Percentiles rank a stretch among this genome's conserved stretches.
Evolutionary conservation across 2,888 invertebrate species (phyloP).

Genomic region (Pedicia rivosa): DNA sequence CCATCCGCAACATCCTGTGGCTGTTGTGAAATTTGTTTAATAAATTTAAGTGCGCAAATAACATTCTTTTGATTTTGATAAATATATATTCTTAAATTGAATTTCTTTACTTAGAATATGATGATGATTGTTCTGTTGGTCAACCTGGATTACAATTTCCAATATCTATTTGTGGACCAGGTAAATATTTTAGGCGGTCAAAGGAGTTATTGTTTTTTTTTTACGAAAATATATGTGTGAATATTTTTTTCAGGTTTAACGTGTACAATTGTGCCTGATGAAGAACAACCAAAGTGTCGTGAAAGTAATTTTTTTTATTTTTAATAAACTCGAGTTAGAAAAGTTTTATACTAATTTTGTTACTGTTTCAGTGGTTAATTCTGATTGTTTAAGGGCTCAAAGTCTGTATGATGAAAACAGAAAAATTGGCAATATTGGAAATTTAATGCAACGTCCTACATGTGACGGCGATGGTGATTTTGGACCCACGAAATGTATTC

Average conservation of each 20-base stretch:
- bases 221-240: conserved; percentile 22
- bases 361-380: conserved; percentile 12
- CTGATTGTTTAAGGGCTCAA: conserved; percentile 13
- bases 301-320: conserved; percentile 30
- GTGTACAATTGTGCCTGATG: conserved; percentile 8
- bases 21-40: conserved; percentile 44
- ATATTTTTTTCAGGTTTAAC: too few species aligned
- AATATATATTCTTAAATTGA: conserved; percentile 1
- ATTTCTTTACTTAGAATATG: conserved; percentile 29
- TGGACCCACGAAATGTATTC: conserved; percentile 40
- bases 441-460: conserved; percentile 36
- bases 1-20: conserved; percentile 43
- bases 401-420: conserved; percentile 34
- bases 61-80: neutral
- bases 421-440: conserved; percentile 33
- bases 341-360: conserved; percentile 4
- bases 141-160: conserved; percentile 36
- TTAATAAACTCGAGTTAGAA: neutral
- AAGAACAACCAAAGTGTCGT: conserved; percentile 27
- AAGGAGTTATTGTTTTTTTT: too few species aligned
- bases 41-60: conserved; percentile 37
- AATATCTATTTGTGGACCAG: conserved; percentile 41
- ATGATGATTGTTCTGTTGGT: conserved; percentile 35
- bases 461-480: conserved; percentile 49
- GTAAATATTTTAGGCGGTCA: too few species aligned